A percentile compares a stretch with the other conserved stretches of the same genome.
These are phyloP conservation scores for Villa cingulata DNA, from an alignment of 2,888 invertebrate genomes.

Conservation along the genomic window DNA sequence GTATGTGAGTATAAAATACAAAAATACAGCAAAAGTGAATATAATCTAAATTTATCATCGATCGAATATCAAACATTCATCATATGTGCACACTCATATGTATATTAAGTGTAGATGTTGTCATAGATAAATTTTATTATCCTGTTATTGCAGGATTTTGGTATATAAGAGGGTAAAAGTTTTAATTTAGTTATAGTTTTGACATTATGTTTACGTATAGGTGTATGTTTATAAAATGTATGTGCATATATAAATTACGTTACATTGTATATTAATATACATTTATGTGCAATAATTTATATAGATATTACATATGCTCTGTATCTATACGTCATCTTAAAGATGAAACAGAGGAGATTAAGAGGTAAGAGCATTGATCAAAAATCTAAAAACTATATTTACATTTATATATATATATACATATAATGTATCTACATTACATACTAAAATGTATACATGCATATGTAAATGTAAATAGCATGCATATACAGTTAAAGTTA, in stretches of 20 bases:
- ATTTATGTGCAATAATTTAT: not conserved
- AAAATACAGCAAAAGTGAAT: too few relatives aligned
- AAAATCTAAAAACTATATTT: too few relatives aligned
- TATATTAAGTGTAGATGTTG: not conserved
- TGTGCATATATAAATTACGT: not conserved
- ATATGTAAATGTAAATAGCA: too few relatives aligned
- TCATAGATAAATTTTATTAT: slow-evolving; percentile 6
- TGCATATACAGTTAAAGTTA: too few relatives aligned
- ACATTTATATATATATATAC: too few relatives aligned
- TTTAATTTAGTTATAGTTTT: slow-evolving; percentile 5
- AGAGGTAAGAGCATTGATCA: too few relatives aligned
- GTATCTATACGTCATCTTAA: not conserved
- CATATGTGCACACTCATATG: not conserved
- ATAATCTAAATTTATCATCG: not conserved
- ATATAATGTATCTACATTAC: too few relatives aligned
- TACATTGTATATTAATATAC: not conserved
- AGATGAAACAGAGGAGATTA: too few relatives aligned
- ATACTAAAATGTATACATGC: too few relatives aligned
- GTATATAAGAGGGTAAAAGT: not conserved
- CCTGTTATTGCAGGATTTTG: slow-evolving; percentile 2
- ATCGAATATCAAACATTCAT: slow-evolving; percentile 2
- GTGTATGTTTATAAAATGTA: not conserved
- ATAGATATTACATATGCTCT: not conserved
- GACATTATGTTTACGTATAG: too few relatives aligned
- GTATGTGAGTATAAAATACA: not conserved